These are phyloP conservation scores for Lamprologus lemairii DNA, from an alignment of 2,113 vertebrate genomes.

Conservation along the genomic window DNA sequence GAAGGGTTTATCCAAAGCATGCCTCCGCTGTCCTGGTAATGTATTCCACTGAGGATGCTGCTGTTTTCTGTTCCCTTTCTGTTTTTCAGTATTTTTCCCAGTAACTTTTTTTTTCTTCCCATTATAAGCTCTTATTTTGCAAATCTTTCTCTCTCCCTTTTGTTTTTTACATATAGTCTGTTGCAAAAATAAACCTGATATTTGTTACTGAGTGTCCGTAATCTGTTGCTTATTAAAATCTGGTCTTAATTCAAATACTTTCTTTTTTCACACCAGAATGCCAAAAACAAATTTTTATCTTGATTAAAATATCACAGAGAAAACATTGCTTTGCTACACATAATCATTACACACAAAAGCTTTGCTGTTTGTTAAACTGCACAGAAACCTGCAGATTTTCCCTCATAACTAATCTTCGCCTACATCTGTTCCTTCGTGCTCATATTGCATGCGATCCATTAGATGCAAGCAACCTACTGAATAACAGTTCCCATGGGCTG, in stretches of 20 bases:
- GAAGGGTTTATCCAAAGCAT: slow-evolving; percentile 61
- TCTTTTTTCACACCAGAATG: background rate
- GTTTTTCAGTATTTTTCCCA: background rate
- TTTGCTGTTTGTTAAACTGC: background rate
- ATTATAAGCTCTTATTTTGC: slow-evolving; percentile 2
- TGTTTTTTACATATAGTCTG: background rate
- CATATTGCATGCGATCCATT: slow-evolving; percentile 37
- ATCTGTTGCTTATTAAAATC: background rate
- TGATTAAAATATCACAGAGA: background rate
- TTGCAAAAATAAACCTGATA: background rate
- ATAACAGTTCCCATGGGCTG: slow-evolving; percentile 19
- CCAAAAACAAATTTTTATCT: background rate
- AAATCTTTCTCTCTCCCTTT: background rate
- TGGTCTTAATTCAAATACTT: background rate
- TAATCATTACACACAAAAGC: background rate
- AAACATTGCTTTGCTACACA: background rate
- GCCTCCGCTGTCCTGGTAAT: slow-evolving; percentile 52
- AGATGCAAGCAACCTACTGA: slow-evolving; percentile 24
- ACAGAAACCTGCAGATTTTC: slow-evolving; percentile 18
- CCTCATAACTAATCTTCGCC: slow-evolving; percentile 9
- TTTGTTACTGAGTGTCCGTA: background rate
- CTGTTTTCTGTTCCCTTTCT: slow-evolving; percentile 35
- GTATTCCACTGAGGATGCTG: slow-evolving; percentile 53
- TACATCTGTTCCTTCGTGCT: background rate
- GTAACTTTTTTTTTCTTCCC: slow-evolving; percentile 3